Evolutionary conservation across 2,888 invertebrate species (phyloP).

Genomic region (Synergus laeviventris): DNA sequence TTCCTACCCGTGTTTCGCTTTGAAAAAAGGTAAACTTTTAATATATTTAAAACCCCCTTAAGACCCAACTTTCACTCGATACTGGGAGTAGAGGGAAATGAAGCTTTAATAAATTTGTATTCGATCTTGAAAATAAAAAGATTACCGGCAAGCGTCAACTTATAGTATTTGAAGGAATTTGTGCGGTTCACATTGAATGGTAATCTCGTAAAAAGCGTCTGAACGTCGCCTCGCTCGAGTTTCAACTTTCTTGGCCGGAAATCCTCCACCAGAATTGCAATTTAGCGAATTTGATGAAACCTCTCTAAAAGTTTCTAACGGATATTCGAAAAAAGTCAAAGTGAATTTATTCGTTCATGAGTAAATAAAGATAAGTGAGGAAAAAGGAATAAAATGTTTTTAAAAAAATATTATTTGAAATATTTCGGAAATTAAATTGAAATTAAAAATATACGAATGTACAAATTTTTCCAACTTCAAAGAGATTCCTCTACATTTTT

Average conservation of each 20-base stretch:
- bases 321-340: not conserved
- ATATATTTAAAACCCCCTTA: slow-evolving; percentile 62
- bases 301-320: not conserved
- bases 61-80: not conserved
- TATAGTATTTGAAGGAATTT: slow-evolving; percentile 15
- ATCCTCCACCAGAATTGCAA: slow-evolving; percentile 47
- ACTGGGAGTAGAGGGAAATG: not conserved
- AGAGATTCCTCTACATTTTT: not conserved
- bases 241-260: slow-evolving; percentile 58
- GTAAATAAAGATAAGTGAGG: not conserved
- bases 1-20: slow-evolving; percentile 7
- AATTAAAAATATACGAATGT: not conserved
- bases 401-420: too few species aligned
- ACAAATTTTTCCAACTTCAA: not conserved
- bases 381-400: not conserved
- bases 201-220: slow-evolving; percentile 49
- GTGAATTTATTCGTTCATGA: not conserved
- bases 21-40: slow-evolving; percentile 59
- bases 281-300: slow-evolving; percentile 29
- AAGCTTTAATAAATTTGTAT: slow-evolving; percentile 64
- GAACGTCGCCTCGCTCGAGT: slow-evolving; percentile 54
- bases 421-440: too few species aligned
- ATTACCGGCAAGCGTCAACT: slow-evolving; percentile 42
- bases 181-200: slow-evolving; percentile 30
- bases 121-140: slow-evolving; percentile 62